Evolutionary conservation across 2,888 invertebrate species (phyloP).

Genomic region (Nephrotoma guestfalica): DNA sequence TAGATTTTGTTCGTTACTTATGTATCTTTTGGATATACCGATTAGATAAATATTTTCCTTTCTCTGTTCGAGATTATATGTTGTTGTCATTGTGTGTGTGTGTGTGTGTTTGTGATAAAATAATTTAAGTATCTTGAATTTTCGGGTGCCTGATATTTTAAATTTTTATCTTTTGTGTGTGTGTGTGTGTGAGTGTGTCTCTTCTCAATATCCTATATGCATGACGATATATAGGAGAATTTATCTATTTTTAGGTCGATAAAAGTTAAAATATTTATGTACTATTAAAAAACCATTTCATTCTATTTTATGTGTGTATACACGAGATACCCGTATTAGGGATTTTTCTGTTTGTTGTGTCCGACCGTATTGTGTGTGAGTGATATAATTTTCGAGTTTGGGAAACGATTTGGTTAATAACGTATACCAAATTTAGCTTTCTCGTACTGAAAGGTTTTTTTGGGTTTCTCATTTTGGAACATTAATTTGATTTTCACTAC

Average conservation of each 20-base stretch:
- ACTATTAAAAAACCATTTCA: neutral
- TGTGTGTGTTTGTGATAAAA: neutral
- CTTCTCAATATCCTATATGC: neutral
- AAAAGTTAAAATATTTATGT: neutral
- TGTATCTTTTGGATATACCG: neutral
- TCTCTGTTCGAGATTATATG: neutral
- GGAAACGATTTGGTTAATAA: neutral
- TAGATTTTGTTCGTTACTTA: neutral
- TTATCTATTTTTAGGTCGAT: neutral
- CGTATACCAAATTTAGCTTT: neutral
- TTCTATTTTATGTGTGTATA: neutral
- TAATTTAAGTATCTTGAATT: neutral
- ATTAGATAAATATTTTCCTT: neutral
- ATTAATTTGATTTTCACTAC: neutral
- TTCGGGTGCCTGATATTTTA: neutral
- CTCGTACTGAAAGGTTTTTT: neutral
- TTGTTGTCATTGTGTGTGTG: neutral
- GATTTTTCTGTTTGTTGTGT: neutral
- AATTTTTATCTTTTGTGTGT: neutral
- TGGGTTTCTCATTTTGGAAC: neutral
- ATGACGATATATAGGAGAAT: neutral
- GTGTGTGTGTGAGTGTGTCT: neutral
- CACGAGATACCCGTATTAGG: neutral
- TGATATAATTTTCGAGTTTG: neutral
- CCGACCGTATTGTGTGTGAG: neutral